These are phyloP conservation scores for Thelaira solivaga DNA, from an alignment of 2,888 invertebrate species.

Conservation along the genomic window DNA sequence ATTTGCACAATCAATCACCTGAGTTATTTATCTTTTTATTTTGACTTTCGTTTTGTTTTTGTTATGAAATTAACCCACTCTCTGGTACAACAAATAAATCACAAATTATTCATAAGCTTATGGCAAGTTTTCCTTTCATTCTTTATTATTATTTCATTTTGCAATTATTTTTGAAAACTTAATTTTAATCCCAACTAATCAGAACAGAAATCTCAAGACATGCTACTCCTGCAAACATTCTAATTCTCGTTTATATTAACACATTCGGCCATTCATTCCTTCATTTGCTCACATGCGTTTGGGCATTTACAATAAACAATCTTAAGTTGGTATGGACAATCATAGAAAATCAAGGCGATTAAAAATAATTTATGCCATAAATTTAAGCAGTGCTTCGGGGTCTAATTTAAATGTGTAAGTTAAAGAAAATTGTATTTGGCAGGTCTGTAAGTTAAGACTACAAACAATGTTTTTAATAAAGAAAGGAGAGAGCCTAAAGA, in stretches of 20 bases:
- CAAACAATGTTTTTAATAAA: too few relatives aligned
- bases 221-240: not conserved
- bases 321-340: slow-evolving; percentile 2
- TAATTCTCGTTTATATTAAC: slow-evolving; percentile 5
- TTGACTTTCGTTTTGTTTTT: not conserved
- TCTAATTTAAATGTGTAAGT: slow-evolving; percentile 36
- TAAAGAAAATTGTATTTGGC: too few relatives aligned
- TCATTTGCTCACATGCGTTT: not conserved
- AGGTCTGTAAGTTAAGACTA: too few relatives aligned
- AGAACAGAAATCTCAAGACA: too few relatives aligned
- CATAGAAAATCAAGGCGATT: slow-evolving; percentile 49
- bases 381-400: slow-evolving; percentile 37
- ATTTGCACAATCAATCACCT: slow-evolving; percentile 33
- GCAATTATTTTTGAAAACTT: slow-evolving; percentile 27
- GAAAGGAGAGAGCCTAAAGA: too few relatives aligned
- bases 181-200: too few relatives aligned
- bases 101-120: slow-evolving; percentile 40
- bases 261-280: not conserved
- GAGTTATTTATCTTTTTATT: not conserved
- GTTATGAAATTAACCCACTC: not conserved
- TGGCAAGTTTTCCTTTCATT: not conserved
- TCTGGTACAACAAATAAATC: slow-evolving; percentile 28
- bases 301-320: not conserved
- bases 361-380: slow-evolving; percentile 57
- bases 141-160: not conserved